phyloP scores from a whole-genome alignment of 2,888 invertebrate species.

The Cheilosia soror region DNA sequence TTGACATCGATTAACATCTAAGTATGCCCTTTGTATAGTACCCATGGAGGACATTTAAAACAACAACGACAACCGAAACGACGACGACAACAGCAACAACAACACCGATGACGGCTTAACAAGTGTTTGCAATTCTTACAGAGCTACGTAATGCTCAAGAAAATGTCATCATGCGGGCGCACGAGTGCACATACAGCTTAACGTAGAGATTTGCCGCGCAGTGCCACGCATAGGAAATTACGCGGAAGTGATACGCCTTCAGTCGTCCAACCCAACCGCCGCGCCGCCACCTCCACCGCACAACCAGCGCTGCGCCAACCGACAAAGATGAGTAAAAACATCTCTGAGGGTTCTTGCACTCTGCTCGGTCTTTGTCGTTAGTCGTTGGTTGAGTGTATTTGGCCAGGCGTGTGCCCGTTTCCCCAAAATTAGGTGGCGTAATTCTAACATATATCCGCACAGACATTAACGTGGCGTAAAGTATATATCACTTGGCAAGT shows the following conservation, averaged over 20 bases:
- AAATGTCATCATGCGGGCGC: conserved; percentile 69
- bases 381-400: neutral
- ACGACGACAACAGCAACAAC: neutral
- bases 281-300: neutral
- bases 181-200: conserved; percentile 47
- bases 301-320: conserved; percentile 18
- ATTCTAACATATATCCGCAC: conserved; percentile 7
- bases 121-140: conserved; percentile 58
- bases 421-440: conserved; percentile 51
- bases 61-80: conserved; percentile 14
- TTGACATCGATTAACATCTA: conserved; percentile 56
- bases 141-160: conserved; percentile 54
- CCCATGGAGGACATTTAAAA: conserved; percentile 30
- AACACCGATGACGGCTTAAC: conserved; percentile 27
- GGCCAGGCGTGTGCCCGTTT: neutral
- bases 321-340: conserved; percentile 64
- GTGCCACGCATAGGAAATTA: conserved; percentile 72
- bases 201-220: conserved; percentile 53
- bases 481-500: conserved; percentile 12
- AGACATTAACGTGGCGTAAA: conserved; percentile 47
- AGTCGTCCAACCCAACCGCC: conserved; percentile 24
- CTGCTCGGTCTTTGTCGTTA: conserved; percentile 14
- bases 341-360: conserved; percentile 61
- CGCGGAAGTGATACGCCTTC: conserved; percentile 73
- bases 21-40: neutral